phyloP scores from a whole-genome alignment of 2,113 vertebrate species.

The Chionis minor region DNA sequence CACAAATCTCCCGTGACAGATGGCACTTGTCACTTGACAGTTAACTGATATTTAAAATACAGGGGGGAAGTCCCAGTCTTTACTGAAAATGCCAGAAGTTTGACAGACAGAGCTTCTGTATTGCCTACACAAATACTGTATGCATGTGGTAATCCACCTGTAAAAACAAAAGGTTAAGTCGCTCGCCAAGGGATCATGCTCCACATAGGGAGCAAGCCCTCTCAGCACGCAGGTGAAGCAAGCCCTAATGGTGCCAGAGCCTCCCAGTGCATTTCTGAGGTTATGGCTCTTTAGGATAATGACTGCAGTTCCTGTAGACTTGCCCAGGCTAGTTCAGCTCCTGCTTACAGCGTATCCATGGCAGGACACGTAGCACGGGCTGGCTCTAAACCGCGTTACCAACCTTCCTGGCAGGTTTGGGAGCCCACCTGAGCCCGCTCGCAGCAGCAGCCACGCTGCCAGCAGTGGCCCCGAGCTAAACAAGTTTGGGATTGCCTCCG shows the following conservation, averaged over 20 bases:
- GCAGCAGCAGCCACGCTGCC: not conserved
- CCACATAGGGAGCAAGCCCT: not conserved
- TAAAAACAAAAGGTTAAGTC: not conserved
- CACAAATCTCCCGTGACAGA: rapidly evolving
- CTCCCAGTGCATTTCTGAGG: not conserved
- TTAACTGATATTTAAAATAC: not conserved
- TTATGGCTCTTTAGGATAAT: not conserved
- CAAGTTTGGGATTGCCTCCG: not conserved
- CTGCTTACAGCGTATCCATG: not conserved
- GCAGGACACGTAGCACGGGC: not conserved
- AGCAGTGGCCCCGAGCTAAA: not conserved
- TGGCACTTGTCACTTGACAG: not conserved
- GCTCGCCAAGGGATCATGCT: not conserved
- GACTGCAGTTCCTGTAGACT: not conserved
- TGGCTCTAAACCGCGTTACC: not conserved
- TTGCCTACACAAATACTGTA: not conserved
- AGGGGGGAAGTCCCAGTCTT: not conserved
- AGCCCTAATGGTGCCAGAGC: not conserved
- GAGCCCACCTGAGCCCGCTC: not conserved
- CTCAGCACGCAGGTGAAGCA: not conserved
- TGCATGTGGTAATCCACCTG: not conserved
- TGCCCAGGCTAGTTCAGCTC: not conserved
- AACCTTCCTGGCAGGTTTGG: rapidly evolving
- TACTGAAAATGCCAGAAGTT: not conserved
- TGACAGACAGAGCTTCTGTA: not conserved